Base-by-base conservation (phyloP, 2,113 vertebrate genomes). In the Onychostoma macrolepis region DNA sequence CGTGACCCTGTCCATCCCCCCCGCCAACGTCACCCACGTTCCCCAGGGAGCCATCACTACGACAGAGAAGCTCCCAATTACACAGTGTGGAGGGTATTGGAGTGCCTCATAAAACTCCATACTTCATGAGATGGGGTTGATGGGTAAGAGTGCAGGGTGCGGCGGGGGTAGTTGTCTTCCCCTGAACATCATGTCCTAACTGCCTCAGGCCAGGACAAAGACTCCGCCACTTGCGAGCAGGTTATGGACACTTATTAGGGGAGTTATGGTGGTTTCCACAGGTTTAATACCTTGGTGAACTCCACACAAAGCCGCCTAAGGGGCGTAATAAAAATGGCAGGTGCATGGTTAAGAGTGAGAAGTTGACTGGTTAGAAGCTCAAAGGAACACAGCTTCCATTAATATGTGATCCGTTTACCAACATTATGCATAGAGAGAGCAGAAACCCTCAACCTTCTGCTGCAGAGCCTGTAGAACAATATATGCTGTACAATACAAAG, bases 101-200 rank as follows among this genome's bases (percentile, higher is more conserved):
- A 92, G 89, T 89, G 91, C 90, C 90, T 93, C 90, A 92, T 93
- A 94, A 95, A 94, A 93, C 43, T 30, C 74, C 15, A 9, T 9
- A 26, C 67, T 84, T 76, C 67, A 84, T 53, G 90, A 92, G 92
- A 92, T 87, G 67, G 91, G 92, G 87, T 88, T 92, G 91, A 91
- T 91, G 89, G 93, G 41, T 69, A 48, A 82, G 15, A 45, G 1
- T 21, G 11, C 13, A 0, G 77, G 50, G 50, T 80, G 75, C n/a
- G 45, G 77, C 48, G 45, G 33, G 69, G 89, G 84, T 50, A 41
- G 89, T 90, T 88, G 84, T 89, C 92, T 91, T 92, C 92, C 92
- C 90, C 86, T 87, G 65, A 90, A 82, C 88, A 90, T 90, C 87
- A 91, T 92, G 91, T 87, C 85, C 84, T 87, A 88, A 85, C 26